Conservation (phyloP, 1,140 invertebrate species). For the Brevipalpus yothersi region DNA sequence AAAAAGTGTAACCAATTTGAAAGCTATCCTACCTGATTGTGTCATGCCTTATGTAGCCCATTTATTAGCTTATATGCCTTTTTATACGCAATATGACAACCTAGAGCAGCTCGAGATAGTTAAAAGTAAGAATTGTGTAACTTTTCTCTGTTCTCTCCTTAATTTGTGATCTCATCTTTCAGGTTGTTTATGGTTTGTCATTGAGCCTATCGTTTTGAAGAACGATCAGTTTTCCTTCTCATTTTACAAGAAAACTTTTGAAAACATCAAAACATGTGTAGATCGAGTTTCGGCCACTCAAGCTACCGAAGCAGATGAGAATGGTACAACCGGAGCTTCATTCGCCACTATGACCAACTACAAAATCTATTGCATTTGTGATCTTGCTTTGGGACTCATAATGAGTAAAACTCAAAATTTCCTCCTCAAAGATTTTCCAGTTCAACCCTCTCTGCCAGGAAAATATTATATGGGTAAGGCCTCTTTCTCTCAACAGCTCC, state of each 20-base stretch:
- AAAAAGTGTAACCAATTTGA: constrained; percentile 13
- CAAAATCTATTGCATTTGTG: constrained; percentile 90
- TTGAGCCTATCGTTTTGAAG: constrained; percentile 74
- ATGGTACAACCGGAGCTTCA: neutral
- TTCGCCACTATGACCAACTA: constrained; percentile 19
- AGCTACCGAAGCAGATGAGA: neutral
- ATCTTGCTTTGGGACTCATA: constrained; percentile 68
- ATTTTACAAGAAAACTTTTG: constrained; percentile 78
- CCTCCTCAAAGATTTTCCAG: constrained; percentile 62
- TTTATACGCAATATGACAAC: constrained; percentile 46
- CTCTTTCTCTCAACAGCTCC: neutral
- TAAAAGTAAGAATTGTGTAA: constrained; percentile 9
- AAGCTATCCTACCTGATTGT: constrained; percentile 48
- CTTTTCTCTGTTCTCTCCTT: neutral
- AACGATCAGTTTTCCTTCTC: constrained; percentile 81
- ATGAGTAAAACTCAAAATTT: constrained; percentile 59
- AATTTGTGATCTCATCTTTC: constrained; percentile 4
- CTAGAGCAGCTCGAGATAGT: constrained; percentile 28
- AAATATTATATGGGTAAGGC: constrained; percentile 23
- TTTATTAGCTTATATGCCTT: constrained; percentile 67
- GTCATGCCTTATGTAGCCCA: constrained; percentile 84
- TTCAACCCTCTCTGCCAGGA: constrained; percentile 33
- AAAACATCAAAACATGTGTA: constrained; percentile 26
- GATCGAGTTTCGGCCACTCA: constrained; percentile 5
- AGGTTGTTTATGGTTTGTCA: constrained; percentile 61